Evolutionary conservation across 64 coral and sea anemone genomes (phyloP).

Genomic region (Cladopsammia gracilis): DNA sequence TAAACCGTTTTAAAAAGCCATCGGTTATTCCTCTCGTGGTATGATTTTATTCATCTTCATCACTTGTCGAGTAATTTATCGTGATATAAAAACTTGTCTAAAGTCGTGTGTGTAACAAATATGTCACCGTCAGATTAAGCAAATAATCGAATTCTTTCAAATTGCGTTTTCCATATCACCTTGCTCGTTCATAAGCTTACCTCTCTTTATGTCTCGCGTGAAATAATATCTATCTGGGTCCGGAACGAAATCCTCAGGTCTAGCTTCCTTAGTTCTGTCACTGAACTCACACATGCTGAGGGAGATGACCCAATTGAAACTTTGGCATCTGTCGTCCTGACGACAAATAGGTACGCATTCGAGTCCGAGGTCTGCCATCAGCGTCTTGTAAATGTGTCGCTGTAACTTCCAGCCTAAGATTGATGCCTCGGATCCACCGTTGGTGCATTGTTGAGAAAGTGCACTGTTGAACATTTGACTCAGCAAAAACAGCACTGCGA

Average conservation of each 20-base stretch:
- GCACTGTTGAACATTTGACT: background rate
- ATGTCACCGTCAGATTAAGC: no score
- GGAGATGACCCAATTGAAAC: background rate
- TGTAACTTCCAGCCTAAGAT: background rate
- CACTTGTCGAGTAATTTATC: no score
- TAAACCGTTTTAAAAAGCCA: no score
- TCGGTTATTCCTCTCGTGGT: no score
- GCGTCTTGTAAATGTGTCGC: background rate
- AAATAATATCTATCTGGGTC: background rate
- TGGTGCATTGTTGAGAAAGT: background rate
- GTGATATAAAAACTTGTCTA: no score
- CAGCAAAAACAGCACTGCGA: background rate
- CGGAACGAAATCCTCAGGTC: background rate
- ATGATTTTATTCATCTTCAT: no score
- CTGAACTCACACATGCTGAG: background rate
- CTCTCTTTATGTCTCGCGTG: background rate
- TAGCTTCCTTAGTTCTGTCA: slow-evolving; percentile 1
- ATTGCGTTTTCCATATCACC: no score
- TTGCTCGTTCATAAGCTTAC: background rate
- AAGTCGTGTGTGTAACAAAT: no score
- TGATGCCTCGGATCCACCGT: background rate
- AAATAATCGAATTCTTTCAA: no score
- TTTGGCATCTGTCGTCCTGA: background rate
- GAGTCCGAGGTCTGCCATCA: background rate
- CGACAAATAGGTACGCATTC: background rate